A percentile compares a stretch with the other conserved stretches of the same genome.
Evolutionary conservation across 2,888 invertebrate species (phyloP).

Genomic region (Caenorhabditis uteleia): DNA sequence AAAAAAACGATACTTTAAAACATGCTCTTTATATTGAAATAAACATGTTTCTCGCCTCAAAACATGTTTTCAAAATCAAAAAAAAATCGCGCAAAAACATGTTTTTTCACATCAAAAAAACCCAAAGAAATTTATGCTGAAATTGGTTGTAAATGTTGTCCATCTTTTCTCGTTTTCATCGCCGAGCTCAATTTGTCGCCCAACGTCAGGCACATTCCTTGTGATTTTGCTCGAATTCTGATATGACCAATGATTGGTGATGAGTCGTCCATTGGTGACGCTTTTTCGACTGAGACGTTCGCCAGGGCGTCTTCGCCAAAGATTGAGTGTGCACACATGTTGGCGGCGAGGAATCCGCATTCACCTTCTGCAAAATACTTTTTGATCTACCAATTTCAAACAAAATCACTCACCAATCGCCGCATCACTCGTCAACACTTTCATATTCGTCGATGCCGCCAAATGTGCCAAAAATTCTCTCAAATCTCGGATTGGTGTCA

Average conservation of each 20-base stretch:
- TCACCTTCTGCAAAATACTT: slow-evolving; percentile 77
- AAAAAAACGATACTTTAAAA: too few relatives aligned
- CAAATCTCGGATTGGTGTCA: slow-evolving; percentile 87
- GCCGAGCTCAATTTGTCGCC: slow-evolving; percentile 87
- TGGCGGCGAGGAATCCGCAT: slow-evolving; percentile 99
- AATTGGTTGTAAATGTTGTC: too few relatives aligned
- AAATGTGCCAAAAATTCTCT: slow-evolving; percentile 90
- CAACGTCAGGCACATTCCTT: slow-evolving; percentile 97
- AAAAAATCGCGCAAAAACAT: too few relatives aligned
- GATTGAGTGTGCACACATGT: slow-evolving; percentile 87
- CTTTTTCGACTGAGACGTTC: slow-evolving; percentile 95
- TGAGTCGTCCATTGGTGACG: slow-evolving; percentile 72
- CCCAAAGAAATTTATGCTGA: too few relatives aligned
- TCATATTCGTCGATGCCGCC: slow-evolving; percentile 95
- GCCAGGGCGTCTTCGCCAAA: slow-evolving; percentile 96
- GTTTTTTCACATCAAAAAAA: too few relatives aligned
- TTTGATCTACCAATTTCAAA: not conserved
- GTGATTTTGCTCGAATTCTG: slow-evolving; percentile 95
- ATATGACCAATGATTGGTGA: slow-evolving; percentile 95
- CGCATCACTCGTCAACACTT: slow-evolving; percentile 90
- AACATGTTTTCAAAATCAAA: too few relatives aligned
- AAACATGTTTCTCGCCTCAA: too few relatives aligned
- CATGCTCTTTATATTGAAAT: too few relatives aligned
- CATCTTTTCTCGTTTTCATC: slow-evolving; percentile 27
- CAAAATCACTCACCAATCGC: slow-evolving; percentile 74